Evolutionary conservation across 1,140 invertebrate genomes (phyloP), one percentile per base, ranked within the genome.

Genomic region (Drosophila cardini): DNA sequence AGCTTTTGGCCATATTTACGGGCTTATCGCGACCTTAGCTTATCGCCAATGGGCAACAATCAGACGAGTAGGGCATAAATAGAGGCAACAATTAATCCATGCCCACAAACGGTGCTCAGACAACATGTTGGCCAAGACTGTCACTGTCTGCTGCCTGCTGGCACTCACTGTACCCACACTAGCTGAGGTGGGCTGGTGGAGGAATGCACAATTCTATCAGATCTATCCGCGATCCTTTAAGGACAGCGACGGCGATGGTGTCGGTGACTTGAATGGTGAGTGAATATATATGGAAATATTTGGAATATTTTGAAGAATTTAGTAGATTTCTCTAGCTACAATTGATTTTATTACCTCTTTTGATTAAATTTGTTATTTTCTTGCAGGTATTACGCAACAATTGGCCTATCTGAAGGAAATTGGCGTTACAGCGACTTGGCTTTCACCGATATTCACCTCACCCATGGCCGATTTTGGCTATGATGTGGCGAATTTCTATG

Each of bases 201-300:
- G 96, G 71, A 94, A 93, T 32, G 94, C 94, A 1, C 90, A 94
- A 4, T 93, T 97, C 21, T 97, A 97, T 90, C 96, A 97, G 91
- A 94, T 97, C 45, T 96, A 97, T 86, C 95, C 96, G 0, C 92
- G 95, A 56, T 96, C 96, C 2, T 97, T 96, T 90, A 95, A 95
- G 78, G 97, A 98, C 83, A 94, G 94, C 55, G 93, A 96, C 85
- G 95, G 94, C 1, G 95, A 97, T 89, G 96, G 97, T 1, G 93
- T 96, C 13, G 96, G 96, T 0, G 96, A 97, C 91, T 86, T 97
- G 3, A 93, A 93, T 80, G 94, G 94, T 93, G 30, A 69, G 74
- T 63, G 0, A 1, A 8, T 26, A 5, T 26, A 21, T 21, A 21
- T n/a, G n/a, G n/a, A n/a, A n/a, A n/a, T n/a, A n/a, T n/a, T n/a